Base-by-base conservation (phyloP, 2,888 invertebrate genomes). In the Apodemia zela region DNA sequence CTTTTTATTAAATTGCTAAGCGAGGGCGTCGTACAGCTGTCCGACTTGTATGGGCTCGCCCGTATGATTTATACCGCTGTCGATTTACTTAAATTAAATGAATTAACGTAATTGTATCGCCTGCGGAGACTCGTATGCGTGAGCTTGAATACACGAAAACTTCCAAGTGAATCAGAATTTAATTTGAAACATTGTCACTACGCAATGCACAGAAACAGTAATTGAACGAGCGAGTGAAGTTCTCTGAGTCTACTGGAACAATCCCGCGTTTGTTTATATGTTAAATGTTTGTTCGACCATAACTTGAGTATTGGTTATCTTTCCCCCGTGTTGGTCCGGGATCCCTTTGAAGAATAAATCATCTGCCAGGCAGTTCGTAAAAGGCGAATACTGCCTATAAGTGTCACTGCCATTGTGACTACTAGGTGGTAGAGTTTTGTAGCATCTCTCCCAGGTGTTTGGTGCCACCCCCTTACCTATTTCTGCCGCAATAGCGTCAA, bases 1-100 rank as follows among this genome's bases (percentile, higher is more conserved):
- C 90, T 89, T 91, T 91, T 90, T 88, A 91, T 86, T 85, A 87
- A 85, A 91, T 89, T 89, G 84, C 75, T 71, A 64, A 67, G 69
- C 65, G 71, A 69, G 77, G 71, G 76, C 71, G 73, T 74, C 69
- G 73, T 70, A 69, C 88, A 86, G 85, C 85, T 85, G 88, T 79
- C 72, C 67, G 74, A 80, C 81, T 90, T 89, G 85, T 90, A 89
- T 76, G 89, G 89, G 81, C 82, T 84, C 85, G 76, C 81, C 85
- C 82, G 81, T 79, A 82, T 82, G 82, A 85, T 86, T 84, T 85
- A 80, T 81, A 74, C 74, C 63, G 69, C 65, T 73, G 71, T 72
- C 74, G 72, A 77, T 80, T 80, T 78, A 78, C 74, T 75, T 76
- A 76, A 82, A 84, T 84, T 82, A 78, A 73, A 80, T 84, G 81